A percentile compares a stretch with the other conserved stretches of the same genome.
Conservation (phyloP, 92 coral and sea anemone species). For the Metridium senile region DNA sequence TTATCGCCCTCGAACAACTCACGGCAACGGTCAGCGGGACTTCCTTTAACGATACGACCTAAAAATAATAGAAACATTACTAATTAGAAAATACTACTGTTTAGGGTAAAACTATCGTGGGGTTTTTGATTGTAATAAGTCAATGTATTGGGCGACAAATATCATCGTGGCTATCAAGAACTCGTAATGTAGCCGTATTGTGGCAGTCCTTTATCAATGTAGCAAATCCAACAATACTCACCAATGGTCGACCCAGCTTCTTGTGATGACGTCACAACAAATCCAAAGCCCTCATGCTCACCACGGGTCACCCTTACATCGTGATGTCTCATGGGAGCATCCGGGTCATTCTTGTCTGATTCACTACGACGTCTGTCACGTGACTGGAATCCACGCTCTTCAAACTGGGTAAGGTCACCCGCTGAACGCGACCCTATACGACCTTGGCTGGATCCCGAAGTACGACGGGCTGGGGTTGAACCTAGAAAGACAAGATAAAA, state of each 20-base stretch:
- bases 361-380: slow-evolving; percentile 80
- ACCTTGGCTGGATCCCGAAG: slow-evolving; percentile 36
- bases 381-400: background rate
- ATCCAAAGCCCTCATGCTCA: slow-evolving; percentile 91
- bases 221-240: no score
- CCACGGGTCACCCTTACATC: slow-evolving; percentile 75
- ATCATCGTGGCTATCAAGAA: no score
- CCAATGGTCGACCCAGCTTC: slow-evolving; percentile 96
- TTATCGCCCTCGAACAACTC: slow-evolving; percentile 94
- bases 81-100: no score
- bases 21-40: slow-evolving; percentile 96
- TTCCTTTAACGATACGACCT: slow-evolving; percentile 96
- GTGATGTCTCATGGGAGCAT: slow-evolving; percentile 53
- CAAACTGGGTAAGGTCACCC: slow-evolving; percentile 84
- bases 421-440: slow-evolving; percentile 85
- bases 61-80: background rate
- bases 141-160: no score
- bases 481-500: slow-evolving; percentile 29
- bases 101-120: no score
- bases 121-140: no score
- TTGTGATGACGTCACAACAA: slow-evolving; percentile 90
- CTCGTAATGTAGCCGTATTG: no score
- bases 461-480: slow-evolving; percentile 66
- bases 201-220: no score
- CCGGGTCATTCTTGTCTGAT: slow-evolving; percentile 71